Conservation (phyloP, 2,113 vertebrate species). For the Phyllopteryx taeniolatus region DNA sequence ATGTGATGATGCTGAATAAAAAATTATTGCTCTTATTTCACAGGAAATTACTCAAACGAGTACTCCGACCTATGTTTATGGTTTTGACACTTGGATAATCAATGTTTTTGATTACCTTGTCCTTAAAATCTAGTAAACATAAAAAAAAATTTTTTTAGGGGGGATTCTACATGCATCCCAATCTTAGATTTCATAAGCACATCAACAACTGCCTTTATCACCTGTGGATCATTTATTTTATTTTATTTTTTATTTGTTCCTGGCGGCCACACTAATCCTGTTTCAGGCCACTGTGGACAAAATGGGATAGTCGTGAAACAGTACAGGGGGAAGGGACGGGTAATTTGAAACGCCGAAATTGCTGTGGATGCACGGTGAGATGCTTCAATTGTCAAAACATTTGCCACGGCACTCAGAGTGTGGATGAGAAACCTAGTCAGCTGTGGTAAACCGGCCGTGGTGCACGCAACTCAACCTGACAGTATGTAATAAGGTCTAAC, state of each 20-base stretch:
- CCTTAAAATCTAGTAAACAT: too few species aligned
- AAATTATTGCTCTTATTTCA: not conserved
- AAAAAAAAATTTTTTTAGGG: not conserved
- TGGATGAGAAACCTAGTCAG: not conserved
- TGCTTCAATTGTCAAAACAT: not conserved
- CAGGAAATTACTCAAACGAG: too few species aligned
- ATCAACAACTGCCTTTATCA: not conserved
- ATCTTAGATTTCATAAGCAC: not conserved
- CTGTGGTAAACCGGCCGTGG: too few species aligned
- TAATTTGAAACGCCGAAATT: not conserved
- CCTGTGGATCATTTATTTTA: not conserved
- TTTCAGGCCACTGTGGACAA: not conserved
- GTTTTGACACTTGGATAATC: too few species aligned
- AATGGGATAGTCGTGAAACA: not conserved
- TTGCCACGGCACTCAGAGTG: not conserved
- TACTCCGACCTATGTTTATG: too few species aligned
- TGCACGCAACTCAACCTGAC: not conserved
- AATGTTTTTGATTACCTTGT: conserved; percentile 4
- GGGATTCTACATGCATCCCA: not conserved
- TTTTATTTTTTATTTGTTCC: not conserved
- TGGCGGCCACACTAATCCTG: not conserved
- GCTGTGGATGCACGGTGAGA: too few species aligned
- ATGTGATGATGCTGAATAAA: conserved; percentile 22
- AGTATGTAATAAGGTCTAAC: not conserved
- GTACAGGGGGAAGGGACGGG: not conserved